phyloP scores from a whole-genome alignment of 2,113 vertebrate species.

The Daphoenositta chrysoptera region DNA sequence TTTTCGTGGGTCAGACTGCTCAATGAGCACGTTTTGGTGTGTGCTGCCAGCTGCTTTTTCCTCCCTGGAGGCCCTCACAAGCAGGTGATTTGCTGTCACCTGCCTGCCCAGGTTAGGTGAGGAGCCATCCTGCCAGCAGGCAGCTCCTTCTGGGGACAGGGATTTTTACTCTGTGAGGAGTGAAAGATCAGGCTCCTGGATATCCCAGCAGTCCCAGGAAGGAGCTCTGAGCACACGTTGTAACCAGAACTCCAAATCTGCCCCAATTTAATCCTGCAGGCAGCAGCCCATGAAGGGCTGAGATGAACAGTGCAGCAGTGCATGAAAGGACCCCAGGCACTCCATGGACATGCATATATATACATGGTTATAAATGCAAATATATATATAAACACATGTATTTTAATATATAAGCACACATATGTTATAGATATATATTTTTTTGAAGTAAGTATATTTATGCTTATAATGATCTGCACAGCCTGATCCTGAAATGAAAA shows the following conservation, averaged over 20 bases:
- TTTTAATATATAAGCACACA: too few relatives aligned
- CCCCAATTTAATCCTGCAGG: rapidly evolving
- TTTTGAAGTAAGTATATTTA: neutral
- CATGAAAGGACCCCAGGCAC: neutral
- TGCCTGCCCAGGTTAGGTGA: neutral
- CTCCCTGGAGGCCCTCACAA: neutral
- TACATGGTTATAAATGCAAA: neutral
- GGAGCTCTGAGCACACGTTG: neutral
- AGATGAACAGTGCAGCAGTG: rapidly evolving
- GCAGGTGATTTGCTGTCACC: neutral
- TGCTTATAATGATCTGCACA: neutral
- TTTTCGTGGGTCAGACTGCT: neutral
- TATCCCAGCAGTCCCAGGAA: neutral
- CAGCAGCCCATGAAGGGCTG: neutral
- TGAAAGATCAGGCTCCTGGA: neutral
- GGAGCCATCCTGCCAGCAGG: neutral
- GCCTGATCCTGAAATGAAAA: neutral
- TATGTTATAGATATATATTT: neutral
- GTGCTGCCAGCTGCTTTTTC: neutral
- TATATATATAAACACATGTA: neutral
- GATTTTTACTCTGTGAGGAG: neutral
- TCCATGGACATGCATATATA: rapidly evolving
- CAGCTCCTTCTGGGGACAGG: neutral
- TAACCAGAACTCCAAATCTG: neutral
- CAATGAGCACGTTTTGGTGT: neutral